Evolutionary conservation across 2,888 invertebrate genomes (phyloP), one percentile per base, ranked within the genome.

Genomic region (Hermaeophaga mercurialis): DNA sequence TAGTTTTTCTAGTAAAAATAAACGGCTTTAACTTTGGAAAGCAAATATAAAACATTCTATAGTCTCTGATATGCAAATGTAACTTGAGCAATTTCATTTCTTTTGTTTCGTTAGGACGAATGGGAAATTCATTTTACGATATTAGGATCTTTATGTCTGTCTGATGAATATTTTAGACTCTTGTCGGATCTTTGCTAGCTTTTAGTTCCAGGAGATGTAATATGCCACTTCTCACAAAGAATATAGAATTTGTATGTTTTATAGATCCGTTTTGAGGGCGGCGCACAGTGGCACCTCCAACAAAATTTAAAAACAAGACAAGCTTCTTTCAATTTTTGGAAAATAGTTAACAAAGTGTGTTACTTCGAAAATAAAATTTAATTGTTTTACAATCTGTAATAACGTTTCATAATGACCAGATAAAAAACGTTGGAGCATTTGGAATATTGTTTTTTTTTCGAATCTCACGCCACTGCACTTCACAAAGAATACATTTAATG

Each of bases 131-230:
- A 73, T 75, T 75, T 75, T 75, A 73, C 69, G 69, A 73, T 73
- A 75, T 75, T 75, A 75, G 70, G 71, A 74, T 74, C 75, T 74
- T 76, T 74, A 74, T 73, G 75, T 75, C 75, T 74, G 70, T 66
- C 59, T 70, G 72, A 74, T 76, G 74, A 75, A 76, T 76, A 75
- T 76, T 76, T 76, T 73, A 76, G 73, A 68, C 66, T 64, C 70
- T 69, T 70, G 69, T 70, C 70, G 66, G 70, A 69, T 68, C 68
- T 65, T 65, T 63, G 64, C 67, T 66, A 59, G 67, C 66, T 63
- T 68, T 70, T 66, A 66, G 64, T 43, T 43, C 26, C 24, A 26
- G 24, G 58, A 66, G 68, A 71, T 69, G 70, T 70, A 71, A 71
- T 70, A 68, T 71, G 70, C 69, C 70, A 69, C 68, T 69, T 70